Base-by-base conservation (phyloP, 1,140 invertebrate genomes). In the Pseudobourletiella spinata region DNA sequence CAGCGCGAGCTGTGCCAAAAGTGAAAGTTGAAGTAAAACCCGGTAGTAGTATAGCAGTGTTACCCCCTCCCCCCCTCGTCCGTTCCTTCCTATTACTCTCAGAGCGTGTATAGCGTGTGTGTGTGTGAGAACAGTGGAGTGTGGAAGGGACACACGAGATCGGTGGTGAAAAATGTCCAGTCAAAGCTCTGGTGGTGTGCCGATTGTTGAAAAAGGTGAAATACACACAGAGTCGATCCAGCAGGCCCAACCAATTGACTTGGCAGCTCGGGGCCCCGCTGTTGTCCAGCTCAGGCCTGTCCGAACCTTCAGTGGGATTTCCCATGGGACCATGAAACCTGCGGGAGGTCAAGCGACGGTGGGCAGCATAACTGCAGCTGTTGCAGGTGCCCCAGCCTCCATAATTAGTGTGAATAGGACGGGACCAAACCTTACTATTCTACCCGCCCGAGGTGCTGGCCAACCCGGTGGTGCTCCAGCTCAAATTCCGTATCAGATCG, bases 381-480 rank as follows among this genome's bases (percentile, higher is more conserved):
- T 55, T 6, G 25, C 29, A 8, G 60, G 46, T 26, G 14, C 20
- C 25, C 60, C 64, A 8, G 35, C 55, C 2, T 67, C 65, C 14
- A 69, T 69, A 18, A 65, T 69, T 42, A 65, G 57, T 50, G 60
- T 70, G 16, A 70, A 70, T 63, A 46, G 68, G 39, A 26, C 54
- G n/a, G 56, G 29, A 22, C 18, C 58, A 35, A 65, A 63, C 29
- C 28, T 70, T 42, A 67, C 68, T 24, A 60, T 70, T 42, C 51
- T 70, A 44, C 68, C 68, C 14, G 57, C 64, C 20, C 65, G 60
- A 29, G 56, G 35, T 18, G 20, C 54, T 44, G 50, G 57, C 18
- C 24, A n/a, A 18, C 60, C 57, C 44, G 64, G 57, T 18, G 54
- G 61, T 18, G 6, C 50, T 44, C 22, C 58, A 50, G 18, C 52